Evolutionary conservation across 2,888 invertebrate species (phyloP), one percentile per base, ranked within the genome.

Genomic region (Nemotelus pantherinus): DNA sequence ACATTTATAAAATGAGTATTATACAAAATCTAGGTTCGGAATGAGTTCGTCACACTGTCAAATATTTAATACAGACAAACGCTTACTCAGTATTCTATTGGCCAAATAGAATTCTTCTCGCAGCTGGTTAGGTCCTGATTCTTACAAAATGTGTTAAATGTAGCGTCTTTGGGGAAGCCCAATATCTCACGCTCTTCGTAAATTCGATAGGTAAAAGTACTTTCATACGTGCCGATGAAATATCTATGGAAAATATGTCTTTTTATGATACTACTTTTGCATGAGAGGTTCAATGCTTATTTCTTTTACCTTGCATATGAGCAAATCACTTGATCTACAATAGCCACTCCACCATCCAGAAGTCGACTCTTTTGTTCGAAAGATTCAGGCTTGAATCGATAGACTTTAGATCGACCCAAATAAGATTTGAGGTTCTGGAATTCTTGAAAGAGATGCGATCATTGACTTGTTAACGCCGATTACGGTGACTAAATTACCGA

Each of bases 161-260:
- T 98, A 6, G 92, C 91, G 45, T 91, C 88, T 60, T 91, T 89
- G 4, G 91, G 89, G 86, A 97, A 97, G 1, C 97, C 97, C 63
- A 98, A 85, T 79, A 99, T 97, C 88, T 99, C 98, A 45, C 99
- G 89, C 85, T 99, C 99, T 85, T 99, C 99, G 88, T 98, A 97
- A 81, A 99, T 99, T 77, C 99, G 90, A 86, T 94, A 98, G 0
- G 98, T 93, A 87, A 98, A 99, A 0, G 99, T 99, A 79, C 99
- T 99, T 82, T 97, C 96, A 85, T 93, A 91, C 0, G 96, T 97
- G 7, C 99, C 99, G 57, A 97, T 90, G 84, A 98, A 98, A 85
- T 91, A 92, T 81, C 82, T 82, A 67, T 9, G 65, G 74, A 58
- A 44, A 41, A 41, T 25, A 48, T 25, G 25, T 25, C n/a, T 57